These are phyloP conservation scores for Rhodeus uyekii DNA, from an alignment of 2,797 vertebrate species.

Conservation along the genomic window DNA sequence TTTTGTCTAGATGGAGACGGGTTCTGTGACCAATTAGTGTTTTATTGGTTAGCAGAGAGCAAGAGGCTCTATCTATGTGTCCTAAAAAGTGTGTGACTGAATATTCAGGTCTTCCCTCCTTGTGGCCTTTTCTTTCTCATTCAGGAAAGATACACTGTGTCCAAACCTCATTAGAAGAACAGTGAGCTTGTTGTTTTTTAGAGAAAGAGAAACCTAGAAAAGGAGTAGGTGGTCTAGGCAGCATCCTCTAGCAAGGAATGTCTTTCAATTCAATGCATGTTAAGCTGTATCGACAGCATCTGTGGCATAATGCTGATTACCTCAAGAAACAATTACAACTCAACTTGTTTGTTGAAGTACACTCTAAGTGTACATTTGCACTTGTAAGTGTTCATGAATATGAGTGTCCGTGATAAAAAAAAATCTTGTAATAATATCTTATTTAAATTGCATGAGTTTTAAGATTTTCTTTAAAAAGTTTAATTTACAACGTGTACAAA, in stretches of 20 bases:
- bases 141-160: slow-evolving; percentile 53
- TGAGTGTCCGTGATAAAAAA: background rate
- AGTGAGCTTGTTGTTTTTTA: slow-evolving; percentile 48
- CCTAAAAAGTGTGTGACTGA: slow-evolving; percentile 48
- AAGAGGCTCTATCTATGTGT: slow-evolving; percentile 49
- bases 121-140: slow-evolving; percentile 34
- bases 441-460: no score
- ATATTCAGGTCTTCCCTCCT: slow-evolving; percentile 46
- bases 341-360: background rate
- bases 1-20: slow-evolving; percentile 62
- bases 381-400: background rate
- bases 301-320: background rate
- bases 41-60: slow-evolving; percentile 58
- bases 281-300: background rate
- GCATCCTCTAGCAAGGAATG: background rate
- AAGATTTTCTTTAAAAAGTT: no score
- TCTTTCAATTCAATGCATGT: background rate
- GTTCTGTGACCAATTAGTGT: slow-evolving; percentile 69
- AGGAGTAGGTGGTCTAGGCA: slow-evolving; percentile 31
- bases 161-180: slow-evolving; percentile 53
- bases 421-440: background rate
- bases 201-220: slow-evolving; percentile 27
- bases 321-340: background rate
- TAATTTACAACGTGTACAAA: background rate
- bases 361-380: background rate